Percentiles rank a stretch among this genome's conserved stretches.
Conservation (phyloP, 2,888 invertebrate genomes). For the Orthosia gothica region DNA sequence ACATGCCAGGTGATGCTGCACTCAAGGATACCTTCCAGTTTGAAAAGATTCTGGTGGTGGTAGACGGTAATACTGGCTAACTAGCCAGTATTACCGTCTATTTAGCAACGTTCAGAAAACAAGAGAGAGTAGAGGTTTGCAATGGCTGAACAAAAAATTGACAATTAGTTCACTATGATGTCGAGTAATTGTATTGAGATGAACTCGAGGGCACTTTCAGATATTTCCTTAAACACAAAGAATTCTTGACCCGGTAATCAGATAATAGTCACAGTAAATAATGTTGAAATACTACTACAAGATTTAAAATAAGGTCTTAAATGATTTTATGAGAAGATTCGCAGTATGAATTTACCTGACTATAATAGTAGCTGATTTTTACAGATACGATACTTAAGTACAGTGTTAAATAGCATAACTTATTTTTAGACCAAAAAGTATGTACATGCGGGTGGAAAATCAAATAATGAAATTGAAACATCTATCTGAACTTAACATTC, state of each 20-base stretch:
- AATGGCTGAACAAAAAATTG: neutral
- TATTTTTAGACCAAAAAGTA: neutral
- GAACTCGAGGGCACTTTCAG: neutral
- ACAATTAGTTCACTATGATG: neutral
- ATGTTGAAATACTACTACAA: neutral
- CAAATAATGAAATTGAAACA: neutral
- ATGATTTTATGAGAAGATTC: neutral
- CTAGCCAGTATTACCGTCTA: too few species aligned
- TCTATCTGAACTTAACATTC: neutral
- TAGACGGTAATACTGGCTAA: too few species aligned
- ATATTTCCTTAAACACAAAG: neutral
- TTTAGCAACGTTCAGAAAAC: too few species aligned
- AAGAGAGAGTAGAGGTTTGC: neutral
- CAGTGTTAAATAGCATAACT: neutral
- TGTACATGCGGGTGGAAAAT: neutral
- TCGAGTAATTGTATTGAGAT: neutral
- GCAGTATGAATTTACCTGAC: neutral
- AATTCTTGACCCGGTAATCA: neutral
- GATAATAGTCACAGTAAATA: neutral
- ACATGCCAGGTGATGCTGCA: neutral
- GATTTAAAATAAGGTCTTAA: neutral
- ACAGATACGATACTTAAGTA: neutral
- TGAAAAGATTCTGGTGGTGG: neutral
- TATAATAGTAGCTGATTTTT: neutral
- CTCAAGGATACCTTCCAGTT: constrained; percentile 4